Evolutionary conservation across 1,140 invertebrate species (phyloP), one percentile per base, ranked within the genome.

Genomic region (Drosophila parabipectinata): DNA sequence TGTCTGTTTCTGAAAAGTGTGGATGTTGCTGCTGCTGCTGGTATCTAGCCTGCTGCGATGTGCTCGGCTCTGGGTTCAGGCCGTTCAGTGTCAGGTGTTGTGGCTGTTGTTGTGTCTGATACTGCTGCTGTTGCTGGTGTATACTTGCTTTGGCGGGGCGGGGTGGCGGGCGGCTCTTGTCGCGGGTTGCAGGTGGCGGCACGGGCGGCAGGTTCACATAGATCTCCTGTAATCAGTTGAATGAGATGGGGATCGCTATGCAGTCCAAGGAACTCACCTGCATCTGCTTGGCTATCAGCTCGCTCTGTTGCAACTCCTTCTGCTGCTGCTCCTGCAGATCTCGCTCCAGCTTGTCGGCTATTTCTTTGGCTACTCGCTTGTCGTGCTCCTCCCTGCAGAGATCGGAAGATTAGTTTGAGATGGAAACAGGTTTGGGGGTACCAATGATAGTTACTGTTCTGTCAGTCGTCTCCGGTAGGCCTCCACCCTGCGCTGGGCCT

Each of bases 341-440:
- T 76, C 95, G 94, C 72, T 96, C 95, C 21, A 96, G 79, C 61
- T 94, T 93, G 72, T 95, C 92, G 24, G 95, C 95, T 62, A 96
- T 92, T 88, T 95, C 93, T 80, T 92, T 93, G 21, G 95, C 95
- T 18, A 95, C 92, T 59, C 93, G 85, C 45, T 93, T 95, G 92
- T 97, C 96, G 88, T 94, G 93, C 81, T 95, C 94, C 91, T 96
- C 96, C 80, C 95, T 96, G 53, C n/a, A 12, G 26, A 52, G 50
- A 67, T 32, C 9, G 39, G 24, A 44, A 56, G 44, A 66, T 67
- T 71, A 71, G 32, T 30, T 47, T 50, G n/a, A 14, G 14, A 18
- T 68, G 48, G 10, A 30, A 72, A 53, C 30, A 12, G 34, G 34
- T 37, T 37, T 37, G 10, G 4, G 12, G 34, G 10, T 4, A 9